A percentile compares a stretch with the other conserved stretches of the same genome.
Evolutionary conservation across 1,140 invertebrate species (phyloP).

Genomic region (Anoplophora glabripennis): DNA sequence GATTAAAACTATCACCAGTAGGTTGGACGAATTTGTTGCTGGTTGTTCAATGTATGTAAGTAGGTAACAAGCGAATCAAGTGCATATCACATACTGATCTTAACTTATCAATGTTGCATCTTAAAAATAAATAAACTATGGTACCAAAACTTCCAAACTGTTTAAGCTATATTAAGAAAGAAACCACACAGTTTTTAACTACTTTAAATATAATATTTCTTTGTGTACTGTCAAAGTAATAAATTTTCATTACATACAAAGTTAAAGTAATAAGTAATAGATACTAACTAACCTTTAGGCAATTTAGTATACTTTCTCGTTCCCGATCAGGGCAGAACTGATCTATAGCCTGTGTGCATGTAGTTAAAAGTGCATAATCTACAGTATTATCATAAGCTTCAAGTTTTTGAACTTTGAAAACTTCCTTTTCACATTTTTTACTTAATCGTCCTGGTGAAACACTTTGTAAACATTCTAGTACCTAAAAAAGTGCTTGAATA

Average conservation of each 20-base stretch:
- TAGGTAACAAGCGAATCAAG: too few relatives aligned
- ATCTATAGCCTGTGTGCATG: slow-evolving; percentile 81
- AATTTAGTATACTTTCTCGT: slow-evolving; percentile 65
- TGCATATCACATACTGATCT: too few relatives aligned
- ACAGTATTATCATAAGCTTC: slow-evolving; percentile 81
- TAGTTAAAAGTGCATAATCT: slow-evolving; percentile 80
- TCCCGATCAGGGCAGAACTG: slow-evolving; percentile 73
- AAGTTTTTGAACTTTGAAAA: slow-evolving; percentile 83
- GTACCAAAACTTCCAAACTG: not conserved
- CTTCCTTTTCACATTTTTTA: slow-evolving; percentile 68
- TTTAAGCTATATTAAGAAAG: not conserved
- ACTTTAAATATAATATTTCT: not conserved
- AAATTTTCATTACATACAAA: not conserved
- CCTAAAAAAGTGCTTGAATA: slow-evolving; percentile 51
- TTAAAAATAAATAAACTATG: too few relatives aligned
- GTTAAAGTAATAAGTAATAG: not conserved
- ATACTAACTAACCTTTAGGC: slow-evolving; percentile 57
- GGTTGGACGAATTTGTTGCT: too few relatives aligned
- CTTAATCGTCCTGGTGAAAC: slow-evolving; percentile 64
- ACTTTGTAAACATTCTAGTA: slow-evolving; percentile 83
- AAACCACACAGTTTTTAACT: not conserved
- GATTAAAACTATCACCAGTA: too few relatives aligned
- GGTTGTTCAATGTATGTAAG: too few relatives aligned
- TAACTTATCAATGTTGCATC: too few relatives aligned
- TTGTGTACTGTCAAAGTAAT: not conserved